Evolutionary conservation across 2,113 vertebrate genomes (phyloP).

Genomic region (Mystacornis crossleyi): DNA sequence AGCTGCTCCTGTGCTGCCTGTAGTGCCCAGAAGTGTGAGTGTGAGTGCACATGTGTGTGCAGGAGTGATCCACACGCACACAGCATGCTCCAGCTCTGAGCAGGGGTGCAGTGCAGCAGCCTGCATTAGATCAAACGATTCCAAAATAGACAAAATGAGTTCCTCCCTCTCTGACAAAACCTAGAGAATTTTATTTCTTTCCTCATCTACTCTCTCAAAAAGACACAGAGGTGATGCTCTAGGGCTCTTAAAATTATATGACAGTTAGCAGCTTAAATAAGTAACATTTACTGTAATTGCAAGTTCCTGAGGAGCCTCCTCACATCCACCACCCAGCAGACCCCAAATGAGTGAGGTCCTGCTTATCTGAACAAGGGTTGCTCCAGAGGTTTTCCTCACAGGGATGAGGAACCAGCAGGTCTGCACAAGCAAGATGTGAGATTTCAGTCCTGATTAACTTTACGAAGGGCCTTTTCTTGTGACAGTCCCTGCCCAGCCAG

Average conservation of each 20-base stretch:
- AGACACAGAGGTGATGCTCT: background rate
- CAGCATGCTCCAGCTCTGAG: accelerated
- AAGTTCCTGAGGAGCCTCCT: background rate
- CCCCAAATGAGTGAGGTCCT: background rate
- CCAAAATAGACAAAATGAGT: background rate
- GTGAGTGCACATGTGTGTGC: no score
- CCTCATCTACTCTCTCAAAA: background rate
- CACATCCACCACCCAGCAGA: background rate
- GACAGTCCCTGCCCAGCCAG: background rate
- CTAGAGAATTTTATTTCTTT: background rate
- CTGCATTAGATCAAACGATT: background rate
- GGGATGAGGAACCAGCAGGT: background rate
- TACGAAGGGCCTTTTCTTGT: background rate
- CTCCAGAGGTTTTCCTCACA: background rate
- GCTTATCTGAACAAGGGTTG: background rate
- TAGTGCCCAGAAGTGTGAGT: background rate
- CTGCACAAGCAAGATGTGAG: accelerated
- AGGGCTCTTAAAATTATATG: background rate
- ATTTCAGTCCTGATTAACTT: background rate
- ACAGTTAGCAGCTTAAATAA: background rate
- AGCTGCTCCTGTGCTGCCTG: background rate
- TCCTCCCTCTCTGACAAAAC: background rate
- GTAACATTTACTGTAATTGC: background rate
- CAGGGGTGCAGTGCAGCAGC: background rate
- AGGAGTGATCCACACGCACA: background rate